phyloP scores from a whole-genome alignment of 2,888 invertebrate genomes.

The Nomada lathburiana region DNA sequence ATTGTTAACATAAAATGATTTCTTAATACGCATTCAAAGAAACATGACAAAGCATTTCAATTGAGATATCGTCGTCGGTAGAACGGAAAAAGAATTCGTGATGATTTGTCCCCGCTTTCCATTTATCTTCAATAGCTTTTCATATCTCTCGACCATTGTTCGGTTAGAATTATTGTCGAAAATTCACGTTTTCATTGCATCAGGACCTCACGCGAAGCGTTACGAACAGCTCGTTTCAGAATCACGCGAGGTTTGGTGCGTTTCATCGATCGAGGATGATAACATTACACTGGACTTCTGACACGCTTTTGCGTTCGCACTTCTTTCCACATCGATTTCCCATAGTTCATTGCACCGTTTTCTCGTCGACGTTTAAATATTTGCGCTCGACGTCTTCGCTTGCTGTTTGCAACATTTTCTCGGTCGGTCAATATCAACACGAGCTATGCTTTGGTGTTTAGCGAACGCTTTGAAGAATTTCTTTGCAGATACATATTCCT shows the following conservation, averaged over 20 bases:
- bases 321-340: slow-evolving; percentile 59
- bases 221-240: not conserved
- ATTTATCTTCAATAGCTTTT: not conserved
- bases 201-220: slow-evolving; percentile 30
- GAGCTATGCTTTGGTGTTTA: not conserved
- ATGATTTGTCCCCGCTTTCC: too few relatives aligned
- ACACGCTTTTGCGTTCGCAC: slow-evolving; percentile 51
- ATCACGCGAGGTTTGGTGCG: slow-evolving; percentile 46
- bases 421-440: not conserved
- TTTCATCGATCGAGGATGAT: slow-evolving; percentile 43
- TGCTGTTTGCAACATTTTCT: slow-evolving; percentile 11
- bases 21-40: too few relatives aligned
- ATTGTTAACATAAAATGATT: too few relatives aligned
- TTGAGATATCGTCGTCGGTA: too few relatives aligned
- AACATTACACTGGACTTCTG: slow-evolving; percentile 44
- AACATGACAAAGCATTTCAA: not conserved
- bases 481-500: slow-evolving; percentile 66
- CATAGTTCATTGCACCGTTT: slow-evolving; percentile 59
- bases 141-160: not conserved
- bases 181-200: slow-evolving; percentile 17
- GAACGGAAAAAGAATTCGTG: too few relatives aligned
- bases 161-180: not conserved
- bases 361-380: slow-evolving; percentile 46
- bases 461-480: slow-evolving; percentile 3
- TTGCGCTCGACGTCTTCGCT: slow-evolving; percentile 28